Evolutionary conservation across 1,140 invertebrate genomes (phyloP).

Genomic region (Holotrichia oblita): DNA sequence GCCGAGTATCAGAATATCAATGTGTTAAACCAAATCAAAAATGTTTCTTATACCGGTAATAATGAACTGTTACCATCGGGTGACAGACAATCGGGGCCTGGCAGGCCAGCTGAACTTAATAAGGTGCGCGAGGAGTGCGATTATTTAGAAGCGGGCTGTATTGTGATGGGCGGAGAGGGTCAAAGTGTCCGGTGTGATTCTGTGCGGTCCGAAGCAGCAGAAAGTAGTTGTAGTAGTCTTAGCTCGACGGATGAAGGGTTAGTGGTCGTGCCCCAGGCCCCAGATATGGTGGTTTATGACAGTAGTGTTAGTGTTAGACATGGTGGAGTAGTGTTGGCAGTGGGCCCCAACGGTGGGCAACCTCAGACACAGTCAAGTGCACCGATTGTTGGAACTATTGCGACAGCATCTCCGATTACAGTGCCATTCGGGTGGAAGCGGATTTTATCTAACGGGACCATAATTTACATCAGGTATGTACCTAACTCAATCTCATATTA

Average conservation of each 20-base stretch:
- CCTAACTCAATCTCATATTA: background rate
- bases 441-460: conserved; percentile 63
- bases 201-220: conserved; percentile 62
- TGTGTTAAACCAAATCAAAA: conserved; percentile 51
- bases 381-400: conserved; percentile 43
- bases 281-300: conserved; percentile 60
- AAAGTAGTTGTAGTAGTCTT: conserved; percentile 63
- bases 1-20: conserved; percentile 50
- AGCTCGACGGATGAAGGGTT: conserved; percentile 59
- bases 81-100: conserved; percentile 49
- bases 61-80: conserved; percentile 47
- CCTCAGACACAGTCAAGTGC: conserved; percentile 46
- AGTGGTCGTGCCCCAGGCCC: conserved; percentile 52
- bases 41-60: conserved; percentile 30
- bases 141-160: conserved; percentile 52
- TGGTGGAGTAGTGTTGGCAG: conserved; percentile 54
- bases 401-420: conserved; percentile 51
- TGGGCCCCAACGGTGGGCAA: conserved; percentile 51
- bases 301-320: conserved; percentile 57
- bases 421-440: conserved; percentile 69
- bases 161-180: conserved; percentile 56
- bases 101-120: conserved; percentile 44
- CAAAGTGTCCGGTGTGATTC: conserved; percentile 61
- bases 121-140: conserved; percentile 53
- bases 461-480: conserved; percentile 68